Conservation (phyloP, 2,113 vertebrate genomes). For the Phocoena phocoena region DNA sequence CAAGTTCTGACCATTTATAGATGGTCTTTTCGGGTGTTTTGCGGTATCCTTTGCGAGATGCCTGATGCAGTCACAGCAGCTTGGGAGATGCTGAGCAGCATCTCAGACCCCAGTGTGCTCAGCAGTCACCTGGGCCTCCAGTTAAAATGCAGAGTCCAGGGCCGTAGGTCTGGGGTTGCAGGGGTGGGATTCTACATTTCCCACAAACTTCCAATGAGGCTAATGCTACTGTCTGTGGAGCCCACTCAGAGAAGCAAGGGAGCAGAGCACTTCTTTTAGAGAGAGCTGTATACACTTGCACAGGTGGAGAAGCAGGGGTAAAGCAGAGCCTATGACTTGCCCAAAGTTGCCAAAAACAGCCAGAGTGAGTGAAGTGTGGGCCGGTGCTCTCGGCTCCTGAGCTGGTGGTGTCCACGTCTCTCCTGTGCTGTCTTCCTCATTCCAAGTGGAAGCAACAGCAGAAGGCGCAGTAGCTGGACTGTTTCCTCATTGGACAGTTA, state of each 20-base stretch:
- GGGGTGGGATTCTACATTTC: not conserved
- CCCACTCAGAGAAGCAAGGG: not conserved
- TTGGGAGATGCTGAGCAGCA: not conserved
- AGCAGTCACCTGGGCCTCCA: not conserved
- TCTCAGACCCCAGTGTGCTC: not conserved
- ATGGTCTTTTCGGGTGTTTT: not conserved
- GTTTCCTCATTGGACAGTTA: not conserved
- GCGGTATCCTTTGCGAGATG: not conserved
- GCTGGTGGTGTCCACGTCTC: not conserved
- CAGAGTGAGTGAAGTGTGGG: rapidly evolving
- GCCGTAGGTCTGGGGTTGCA: not conserved
- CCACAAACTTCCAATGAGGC: not conserved
- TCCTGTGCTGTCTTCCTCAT: not conserved
- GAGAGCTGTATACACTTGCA: not conserved
- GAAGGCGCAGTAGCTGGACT: not conserved
- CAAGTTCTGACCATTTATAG: not conserved
- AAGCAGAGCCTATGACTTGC: not conserved
- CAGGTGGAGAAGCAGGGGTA: not conserved
- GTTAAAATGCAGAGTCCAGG: not conserved
- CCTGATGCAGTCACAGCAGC: rapidly evolving
- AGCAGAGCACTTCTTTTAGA: not conserved
- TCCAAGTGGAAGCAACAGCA: not conserved
- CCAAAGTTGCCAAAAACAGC: not conserved
- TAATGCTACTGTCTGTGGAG: not conserved
- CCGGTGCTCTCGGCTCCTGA: not conserved